Evolutionary conservation across 2,797 vertebrate species (phyloP), one percentile per base, ranked within the genome.

Genomic region (Cheirogaleus major): DNA sequence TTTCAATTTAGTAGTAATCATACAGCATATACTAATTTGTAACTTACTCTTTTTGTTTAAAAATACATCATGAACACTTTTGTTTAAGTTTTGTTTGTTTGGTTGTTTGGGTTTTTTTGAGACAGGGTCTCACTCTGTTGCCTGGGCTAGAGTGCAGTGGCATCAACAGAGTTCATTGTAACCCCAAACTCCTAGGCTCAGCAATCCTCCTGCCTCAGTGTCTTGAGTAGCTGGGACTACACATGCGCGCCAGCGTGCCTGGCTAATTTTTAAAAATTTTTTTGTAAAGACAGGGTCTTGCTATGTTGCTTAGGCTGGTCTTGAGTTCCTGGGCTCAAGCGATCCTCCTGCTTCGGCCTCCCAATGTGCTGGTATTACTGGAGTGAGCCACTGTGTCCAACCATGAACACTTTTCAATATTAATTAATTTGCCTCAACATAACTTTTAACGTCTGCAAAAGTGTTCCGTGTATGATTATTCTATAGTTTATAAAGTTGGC

Each of bases 21-120:
- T 52, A 73, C 15, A 55, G 6, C 27, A 83, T 45, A 13, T 15
- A 38, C 35, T 61, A 72, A 81, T 92, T 45, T 84, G 38, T 30
- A 89, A 63, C 14, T 79, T 63, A 55, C 6, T 91, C 43, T 91
- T 84, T 92, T 84, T 70, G 30, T 63, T 92, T 90, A 72, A 86
- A 89, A 73, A 86, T 45, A 65, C 32, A 72, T 91, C 20, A 43
- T 20, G 50, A 59, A 92, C 7, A 52, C 69, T 72, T 41, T 38
- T 69, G 20, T 65, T n/a, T 35, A 25, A 59, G 57, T n/a, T n/a
- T n/a, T 65, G 13, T 63, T 63, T 61, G 13, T 30, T 61, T 52
- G 20, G 7, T 52, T 30, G 30, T 14, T 32, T 63, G 7, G 30
- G 14, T n/a, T 65, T n/a, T 65, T 65, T 65, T 32, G 17, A 67